Evolutionary conservation across 2,888 invertebrate species (phyloP).

Genomic region (Eumacrocentrus americanus): DNA sequence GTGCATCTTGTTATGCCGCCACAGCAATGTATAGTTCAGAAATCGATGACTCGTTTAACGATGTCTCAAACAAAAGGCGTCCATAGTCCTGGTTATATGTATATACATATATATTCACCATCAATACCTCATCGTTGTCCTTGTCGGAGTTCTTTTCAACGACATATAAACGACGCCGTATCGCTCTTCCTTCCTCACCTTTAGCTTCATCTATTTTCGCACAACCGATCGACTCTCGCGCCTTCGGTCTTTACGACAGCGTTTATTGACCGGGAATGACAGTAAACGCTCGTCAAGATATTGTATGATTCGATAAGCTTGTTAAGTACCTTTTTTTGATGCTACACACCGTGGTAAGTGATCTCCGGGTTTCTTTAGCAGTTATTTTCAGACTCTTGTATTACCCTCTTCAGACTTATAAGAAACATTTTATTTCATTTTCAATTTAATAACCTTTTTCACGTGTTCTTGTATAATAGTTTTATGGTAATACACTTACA

Average conservation of each 20-base stretch:
- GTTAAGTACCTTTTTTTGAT: not conserved
- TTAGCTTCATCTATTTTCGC: conserved; percentile 2
- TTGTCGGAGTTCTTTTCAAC: not conserved
- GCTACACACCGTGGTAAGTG: not conserved
- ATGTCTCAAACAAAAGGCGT: conserved; percentile 18
- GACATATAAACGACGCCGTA: conserved; percentile 4
- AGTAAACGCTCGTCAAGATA: not conserved
- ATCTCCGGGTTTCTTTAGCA: not conserved
- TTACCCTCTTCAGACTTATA: no score
- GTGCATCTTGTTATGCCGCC: conserved; percentile 13
- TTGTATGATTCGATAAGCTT: not conserved
- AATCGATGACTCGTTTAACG: conserved; percentile 24
- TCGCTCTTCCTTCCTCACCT: not conserved
- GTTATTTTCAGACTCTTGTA: not conserved
- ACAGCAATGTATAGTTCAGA: not conserved
- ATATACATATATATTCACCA: not conserved
- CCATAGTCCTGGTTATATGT: not conserved
- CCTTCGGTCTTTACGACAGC: not conserved
- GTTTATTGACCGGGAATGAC: conserved; percentile 13
- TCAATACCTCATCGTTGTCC: not conserved
- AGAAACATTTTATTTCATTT: no score
- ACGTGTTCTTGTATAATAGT: not conserved
- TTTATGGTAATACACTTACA: not conserved
- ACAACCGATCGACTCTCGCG: not conserved
- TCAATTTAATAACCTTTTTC: no score